Percentiles rank a stretch among this genome's conserved stretches.
These are phyloP conservation scores for Acipenser transmontanus DNA, from an alignment of 2,797 vertebrate species.

Conservation along the genomic window DNA sequence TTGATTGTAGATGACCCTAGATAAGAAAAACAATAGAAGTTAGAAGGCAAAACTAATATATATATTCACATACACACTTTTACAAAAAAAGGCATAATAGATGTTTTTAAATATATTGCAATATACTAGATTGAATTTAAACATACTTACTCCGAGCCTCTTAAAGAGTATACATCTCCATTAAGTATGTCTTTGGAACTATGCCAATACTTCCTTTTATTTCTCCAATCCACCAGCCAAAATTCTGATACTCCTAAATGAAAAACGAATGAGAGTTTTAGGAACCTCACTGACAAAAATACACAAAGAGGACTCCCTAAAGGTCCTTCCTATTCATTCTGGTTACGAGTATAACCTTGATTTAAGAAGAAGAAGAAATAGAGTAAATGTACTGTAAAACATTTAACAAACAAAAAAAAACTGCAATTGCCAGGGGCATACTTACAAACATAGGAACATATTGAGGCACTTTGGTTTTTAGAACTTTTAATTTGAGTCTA, in stretches of 20 bases:
- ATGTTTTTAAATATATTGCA: too few relatives aligned
- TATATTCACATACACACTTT: neutral
- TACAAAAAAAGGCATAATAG: too few relatives aligned
- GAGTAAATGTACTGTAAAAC: slow-evolving; percentile 16
- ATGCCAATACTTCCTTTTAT: slow-evolving; percentile 89
- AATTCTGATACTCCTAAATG: slow-evolving; percentile 88
- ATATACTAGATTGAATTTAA: slow-evolving; percentile 69
- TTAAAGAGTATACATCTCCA: slow-evolving; percentile 85
- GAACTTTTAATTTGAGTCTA: too few relatives aligned
- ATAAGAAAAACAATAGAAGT: slow-evolving; percentile 8
- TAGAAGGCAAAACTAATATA: slow-evolving; percentile 1
- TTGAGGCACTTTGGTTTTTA: too few relatives aligned
- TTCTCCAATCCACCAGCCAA: slow-evolving; percentile 98
- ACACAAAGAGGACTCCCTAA: too few relatives aligned
- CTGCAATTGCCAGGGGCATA: too few relatives aligned
- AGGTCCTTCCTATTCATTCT: too few relatives aligned
- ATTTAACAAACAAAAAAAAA: slow-evolving; percentile 23
- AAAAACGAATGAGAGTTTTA: slow-evolving; percentile 32
- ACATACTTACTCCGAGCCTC: slow-evolving; percentile 71
- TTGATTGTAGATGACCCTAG: slow-evolving; percentile 1
- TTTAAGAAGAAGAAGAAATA: neutral
- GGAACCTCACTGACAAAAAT: too few relatives aligned
- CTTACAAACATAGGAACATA: too few relatives aligned
- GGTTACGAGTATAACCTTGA: too few relatives aligned
- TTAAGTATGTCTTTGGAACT: slow-evolving; percentile 91